These are phyloP conservation scores for Drosophila suzukii DNA, from an alignment of 1,140 invertebrate species.

Conservation along the genomic window DNA sequence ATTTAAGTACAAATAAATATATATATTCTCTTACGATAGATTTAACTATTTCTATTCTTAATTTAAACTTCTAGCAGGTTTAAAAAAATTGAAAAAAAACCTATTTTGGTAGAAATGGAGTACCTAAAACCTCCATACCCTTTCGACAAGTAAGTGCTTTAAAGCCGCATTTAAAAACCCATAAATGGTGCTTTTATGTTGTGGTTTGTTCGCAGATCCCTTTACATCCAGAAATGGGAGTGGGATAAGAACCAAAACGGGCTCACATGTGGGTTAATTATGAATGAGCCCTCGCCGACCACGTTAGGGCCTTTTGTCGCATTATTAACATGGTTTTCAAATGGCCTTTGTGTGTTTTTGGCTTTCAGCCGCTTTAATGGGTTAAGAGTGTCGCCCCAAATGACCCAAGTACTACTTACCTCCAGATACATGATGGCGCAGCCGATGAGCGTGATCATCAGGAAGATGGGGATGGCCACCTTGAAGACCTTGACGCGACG, in stretches of 20 bases:
- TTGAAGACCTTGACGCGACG: constrained; percentile 94
- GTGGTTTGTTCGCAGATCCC: constrained; percentile 34
- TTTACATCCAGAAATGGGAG: constrained; percentile 12
- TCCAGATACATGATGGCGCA: constrained; percentile 96
- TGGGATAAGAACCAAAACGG: constrained; percentile 3
- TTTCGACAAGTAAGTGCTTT: constrained; percentile 7
- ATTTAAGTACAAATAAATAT: no score
- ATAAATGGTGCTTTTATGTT: constrained; percentile 68
- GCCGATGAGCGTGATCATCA: constrained; percentile 93
- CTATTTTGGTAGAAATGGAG: not conserved
- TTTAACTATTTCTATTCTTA: no score
- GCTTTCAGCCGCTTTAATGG: constrained; percentile 22
- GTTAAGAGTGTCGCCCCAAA: constrained; percentile 35
- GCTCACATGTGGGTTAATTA: constrained; percentile 72
- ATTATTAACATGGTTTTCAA: constrained; percentile 68
- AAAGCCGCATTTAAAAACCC: constrained; percentile 75
- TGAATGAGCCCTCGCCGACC: constrained; percentile 58
- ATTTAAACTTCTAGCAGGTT: no score
- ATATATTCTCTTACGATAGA: no score
- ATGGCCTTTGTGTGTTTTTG: constrained; percentile 65
- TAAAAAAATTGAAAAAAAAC: not conserved
- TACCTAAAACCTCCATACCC: constrained; percentile 4
- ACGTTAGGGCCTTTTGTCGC: constrained; percentile 61
- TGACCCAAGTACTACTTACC: constrained; percentile 85
- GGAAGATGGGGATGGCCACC: constrained; percentile 95